Percentiles rank a stretch among this genome's conserved stretches.
Evolutionary conservation across 2,888 invertebrate genomes (phyloP).

Genomic region (Meghimatium bilineatum): DNA sequence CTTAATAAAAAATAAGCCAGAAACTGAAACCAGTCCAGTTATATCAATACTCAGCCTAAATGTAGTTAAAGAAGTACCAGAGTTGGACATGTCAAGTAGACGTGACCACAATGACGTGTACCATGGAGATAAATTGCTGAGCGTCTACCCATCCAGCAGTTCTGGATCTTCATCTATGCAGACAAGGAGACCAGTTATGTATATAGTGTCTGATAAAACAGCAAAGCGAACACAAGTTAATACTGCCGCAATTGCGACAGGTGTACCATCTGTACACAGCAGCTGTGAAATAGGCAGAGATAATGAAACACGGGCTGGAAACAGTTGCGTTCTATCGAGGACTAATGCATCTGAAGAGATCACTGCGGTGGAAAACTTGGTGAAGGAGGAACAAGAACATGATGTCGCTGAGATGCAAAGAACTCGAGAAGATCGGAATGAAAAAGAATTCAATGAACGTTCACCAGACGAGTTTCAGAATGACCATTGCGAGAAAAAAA

Average conservation of each 20-base stretch:
- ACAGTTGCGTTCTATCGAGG: not conserved
- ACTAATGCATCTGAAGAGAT: not conserved
- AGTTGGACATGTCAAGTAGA: not conserved
- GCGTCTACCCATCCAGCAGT: not conserved
- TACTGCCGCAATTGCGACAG: not conserved
- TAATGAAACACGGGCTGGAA: not conserved
- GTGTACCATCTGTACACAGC: too few relatives aligned
- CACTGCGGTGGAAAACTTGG: not conserved
- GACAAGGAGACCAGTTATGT: not conserved
- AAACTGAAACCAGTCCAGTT: not conserved
- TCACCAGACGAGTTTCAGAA: not conserved
- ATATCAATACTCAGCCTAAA: constrained; percentile 24
- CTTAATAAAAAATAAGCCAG: not conserved
- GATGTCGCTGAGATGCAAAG: not conserved
- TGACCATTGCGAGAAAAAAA: not conserved
- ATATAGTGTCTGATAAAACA: not conserved
- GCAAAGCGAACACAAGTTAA: not conserved
- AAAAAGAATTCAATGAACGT: not conserved
- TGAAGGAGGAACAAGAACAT: not conserved
- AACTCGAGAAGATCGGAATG: not conserved
- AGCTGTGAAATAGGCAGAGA: not conserved
- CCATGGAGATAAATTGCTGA: not conserved
- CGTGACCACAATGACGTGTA: constrained; percentile 27
- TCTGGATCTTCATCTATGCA: not conserved
- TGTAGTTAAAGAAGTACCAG: not conserved